These are phyloP conservation scores for Huso huso DNA, from an alignment of 2,797 vertebrate species.

Conservation along the genomic window DNA sequence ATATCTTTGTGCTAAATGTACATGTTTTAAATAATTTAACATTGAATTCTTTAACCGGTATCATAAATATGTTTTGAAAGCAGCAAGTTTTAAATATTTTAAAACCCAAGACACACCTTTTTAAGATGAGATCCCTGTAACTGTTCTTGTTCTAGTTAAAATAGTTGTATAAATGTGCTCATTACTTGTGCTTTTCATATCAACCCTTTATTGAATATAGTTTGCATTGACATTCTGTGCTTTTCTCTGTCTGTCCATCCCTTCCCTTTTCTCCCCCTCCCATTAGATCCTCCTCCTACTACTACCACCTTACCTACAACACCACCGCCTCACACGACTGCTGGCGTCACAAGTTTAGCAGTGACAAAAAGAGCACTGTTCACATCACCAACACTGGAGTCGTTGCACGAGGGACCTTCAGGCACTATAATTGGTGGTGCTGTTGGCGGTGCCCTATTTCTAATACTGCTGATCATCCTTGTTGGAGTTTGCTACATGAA, in stretches of 20 bases:
- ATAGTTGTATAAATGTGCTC: conserved; percentile 35
- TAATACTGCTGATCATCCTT: too few relatives aligned
- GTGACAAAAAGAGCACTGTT: conserved; percentile 57
- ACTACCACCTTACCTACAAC: conserved; percentile 70
- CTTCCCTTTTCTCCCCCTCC: conserved; percentile 66
- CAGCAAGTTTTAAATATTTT: too few relatives aligned
- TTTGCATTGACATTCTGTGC: conserved; percentile 90
- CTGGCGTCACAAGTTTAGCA: conserved; percentile 63
- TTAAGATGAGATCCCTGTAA: not conserved
- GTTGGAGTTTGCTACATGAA: too few relatives aligned
- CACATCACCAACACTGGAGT: too few relatives aligned
- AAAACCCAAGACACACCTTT: too few relatives aligned
- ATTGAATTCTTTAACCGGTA: not conserved
- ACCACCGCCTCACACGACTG: conserved; percentile 68
- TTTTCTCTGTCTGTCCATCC: conserved; percentile 77
- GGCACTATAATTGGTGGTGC: too few relatives aligned
- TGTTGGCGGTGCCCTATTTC: too few relatives aligned
- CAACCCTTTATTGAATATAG: conserved; percentile 68
- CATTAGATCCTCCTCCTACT: conserved; percentile 93
- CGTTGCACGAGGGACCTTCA: too few relatives aligned
- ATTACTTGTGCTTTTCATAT: conserved; percentile 59
- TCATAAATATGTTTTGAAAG: not conserved
- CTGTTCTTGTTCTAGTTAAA: not conserved
- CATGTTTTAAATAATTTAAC: not conserved
- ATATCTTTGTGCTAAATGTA: too few relatives aligned